A percentile compares a stretch with the other conserved stretches of the same genome.
Conservation (phyloP, 1,140 invertebrate genomes). For the Gerris buenoi region DNA sequence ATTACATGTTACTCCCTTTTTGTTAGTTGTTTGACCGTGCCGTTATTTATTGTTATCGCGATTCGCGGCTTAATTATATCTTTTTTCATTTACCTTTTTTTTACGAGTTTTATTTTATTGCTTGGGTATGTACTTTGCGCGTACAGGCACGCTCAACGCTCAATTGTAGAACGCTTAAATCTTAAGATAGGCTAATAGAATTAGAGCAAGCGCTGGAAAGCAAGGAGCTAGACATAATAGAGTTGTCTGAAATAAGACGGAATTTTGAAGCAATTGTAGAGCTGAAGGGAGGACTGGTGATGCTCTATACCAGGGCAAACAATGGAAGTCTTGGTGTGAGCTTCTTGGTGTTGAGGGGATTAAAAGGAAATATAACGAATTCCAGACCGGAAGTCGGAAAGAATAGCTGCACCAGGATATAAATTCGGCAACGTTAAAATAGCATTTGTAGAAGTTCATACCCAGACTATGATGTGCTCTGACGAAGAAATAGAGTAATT, state of each 20-base stretch:
- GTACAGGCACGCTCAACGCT: too few species aligned
- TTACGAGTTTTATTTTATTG: too few species aligned
- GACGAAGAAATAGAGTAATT: too few species aligned
- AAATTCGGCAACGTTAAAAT: background rate
- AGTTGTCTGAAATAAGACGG: background rate
- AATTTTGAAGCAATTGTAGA: background rate
- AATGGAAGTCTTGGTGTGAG: background rate
- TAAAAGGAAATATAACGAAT: background rate
- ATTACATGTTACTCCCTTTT: too few species aligned
- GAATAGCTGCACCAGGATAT: background rate
- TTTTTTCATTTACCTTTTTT: too few species aligned
- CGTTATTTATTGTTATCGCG: too few species aligned
- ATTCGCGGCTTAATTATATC: too few species aligned
- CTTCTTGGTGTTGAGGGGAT: background rate
- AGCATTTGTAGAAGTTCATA: background rate
- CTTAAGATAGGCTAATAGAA: conserved; percentile 2
- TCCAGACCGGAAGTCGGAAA: background rate
- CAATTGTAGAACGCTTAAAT: background rate
- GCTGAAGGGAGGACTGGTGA: background rate
- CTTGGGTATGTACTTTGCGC: too few species aligned
- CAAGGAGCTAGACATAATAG: background rate
- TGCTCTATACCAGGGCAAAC: background rate
- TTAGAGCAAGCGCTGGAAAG: background rate
- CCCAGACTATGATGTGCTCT: too few species aligned
- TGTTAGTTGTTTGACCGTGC: too few species aligned